Base-by-base conservation (phyloP, 2,113 vertebrate genomes). In the Mus spicilegus region DNA sequence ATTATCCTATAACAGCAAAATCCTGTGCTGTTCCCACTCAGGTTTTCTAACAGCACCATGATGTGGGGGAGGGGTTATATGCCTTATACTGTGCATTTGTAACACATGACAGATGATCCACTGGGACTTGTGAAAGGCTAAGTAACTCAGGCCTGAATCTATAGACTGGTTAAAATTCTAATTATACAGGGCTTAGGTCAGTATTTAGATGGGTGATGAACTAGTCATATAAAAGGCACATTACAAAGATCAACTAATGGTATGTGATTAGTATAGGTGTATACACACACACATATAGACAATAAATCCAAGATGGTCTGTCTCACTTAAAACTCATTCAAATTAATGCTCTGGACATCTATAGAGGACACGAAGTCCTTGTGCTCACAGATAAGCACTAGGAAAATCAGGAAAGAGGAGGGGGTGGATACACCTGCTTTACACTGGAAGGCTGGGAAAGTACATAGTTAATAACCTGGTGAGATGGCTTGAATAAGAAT, bases 241-340 rank as follows among this genome's bases (percentile, higher is more conserved):
- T 75, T 56, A 84, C 70, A 94, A 90, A 22, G 39, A 84, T 49
- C 70, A 88, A 56, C 70, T 92, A 92, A 85, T 94, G 51, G 67
- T 72, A 89, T 28, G 7, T 51, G 65, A 39, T 95, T 92, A 93
- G 54, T 81, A 67, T 7, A 91, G 54, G 20, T 90, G 7, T 67
- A 2, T 39, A 96, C 6, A 81, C 42, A 19, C 84, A 88, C 26
- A 58, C 16, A 58, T 63, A 56, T 19, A 72, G 75, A 90, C 17
- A 89, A 72, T 70, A 93, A 95, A 90, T 78, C 24, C 22, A 93
- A 92, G 78, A 69, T 95, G n/a, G 7, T 81, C 87, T 89, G 7
- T 86, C 87, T 89, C n/a, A 93, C 30, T 70, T 94, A 92, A 93
- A 93, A 36, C 88, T 58, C 91, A 91, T 85, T 85, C 24, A 85